phyloP scores from a whole-genome alignment of 2,113 vertebrate species.

The Canis aureus region DNA sequence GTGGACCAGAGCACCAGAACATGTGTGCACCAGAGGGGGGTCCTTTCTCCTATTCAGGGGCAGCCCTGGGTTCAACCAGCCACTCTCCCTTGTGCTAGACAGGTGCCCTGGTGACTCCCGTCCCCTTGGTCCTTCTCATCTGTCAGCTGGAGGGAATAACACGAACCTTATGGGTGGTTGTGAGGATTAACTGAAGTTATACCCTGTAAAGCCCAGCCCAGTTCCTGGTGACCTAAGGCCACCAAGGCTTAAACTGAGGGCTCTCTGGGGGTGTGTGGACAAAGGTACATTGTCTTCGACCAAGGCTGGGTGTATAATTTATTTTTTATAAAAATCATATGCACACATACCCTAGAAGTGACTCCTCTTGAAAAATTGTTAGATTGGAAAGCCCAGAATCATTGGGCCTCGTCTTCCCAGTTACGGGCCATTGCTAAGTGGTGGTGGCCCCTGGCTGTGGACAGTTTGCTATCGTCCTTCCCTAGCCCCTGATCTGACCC shows the following conservation, averaged over 20 bases:
- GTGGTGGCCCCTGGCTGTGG: not conserved
- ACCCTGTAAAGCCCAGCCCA: not conserved
- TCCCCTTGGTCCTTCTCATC: not conserved
- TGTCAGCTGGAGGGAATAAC: not conserved
- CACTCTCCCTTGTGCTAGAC: not conserved
- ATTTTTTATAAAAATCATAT: not conserved
- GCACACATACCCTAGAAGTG: not conserved
- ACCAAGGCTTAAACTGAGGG: not conserved
- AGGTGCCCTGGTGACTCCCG: not conserved
- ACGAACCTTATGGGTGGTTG: not conserved
- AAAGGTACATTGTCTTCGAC: conserved; percentile 2
- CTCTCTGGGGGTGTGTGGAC: rapidly evolving
- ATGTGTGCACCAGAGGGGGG: not conserved
- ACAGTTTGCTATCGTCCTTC: not conserved
- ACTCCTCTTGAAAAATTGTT: conserved; percentile 12
- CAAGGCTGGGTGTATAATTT: not conserved
- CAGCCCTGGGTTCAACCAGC: not conserved
- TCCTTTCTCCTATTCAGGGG: not conserved
- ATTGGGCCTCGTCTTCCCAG: not conserved
- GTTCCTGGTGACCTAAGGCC: not conserved
- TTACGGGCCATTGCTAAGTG: not conserved
- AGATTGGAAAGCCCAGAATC: not conserved
- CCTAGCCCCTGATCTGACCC: not conserved
- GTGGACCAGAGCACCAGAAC: not conserved
- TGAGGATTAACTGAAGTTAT: not conserved